Evolutionary conservation across 2,113 vertebrate species (phyloP).

Genomic region (Cololabis saira): DNA sequence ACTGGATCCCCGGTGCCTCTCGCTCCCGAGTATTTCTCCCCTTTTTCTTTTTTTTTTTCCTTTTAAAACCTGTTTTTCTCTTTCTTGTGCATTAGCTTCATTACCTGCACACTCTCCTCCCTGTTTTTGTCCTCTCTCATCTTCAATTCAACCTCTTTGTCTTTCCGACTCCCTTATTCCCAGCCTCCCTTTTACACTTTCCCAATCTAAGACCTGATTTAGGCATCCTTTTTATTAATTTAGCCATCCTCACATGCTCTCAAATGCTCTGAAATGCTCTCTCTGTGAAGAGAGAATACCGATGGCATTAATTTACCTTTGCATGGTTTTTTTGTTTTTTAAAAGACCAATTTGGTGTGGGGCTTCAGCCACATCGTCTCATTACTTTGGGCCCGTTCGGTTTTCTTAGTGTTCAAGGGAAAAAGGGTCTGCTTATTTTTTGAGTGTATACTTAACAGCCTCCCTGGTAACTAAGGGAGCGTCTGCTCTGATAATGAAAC

Average conservation of each 20-base stretch:
- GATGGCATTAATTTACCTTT: slow-evolving; percentile 39
- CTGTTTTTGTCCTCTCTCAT: slow-evolving; percentile 12
- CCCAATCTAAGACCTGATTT: slow-evolving; percentile 40
- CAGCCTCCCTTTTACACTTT: slow-evolving; percentile 21
- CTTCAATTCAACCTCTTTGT: slow-evolving; percentile 42
- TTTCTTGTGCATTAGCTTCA: slow-evolving; percentile 39
- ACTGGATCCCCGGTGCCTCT: slow-evolving; percentile 10
- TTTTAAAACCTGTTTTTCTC: neutral
- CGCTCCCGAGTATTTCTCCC: slow-evolving; percentile 16
- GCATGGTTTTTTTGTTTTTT: slow-evolving; percentile 1
- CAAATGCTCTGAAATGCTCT: neutral
- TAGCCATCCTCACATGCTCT: slow-evolving; percentile 30
- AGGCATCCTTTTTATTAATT: slow-evolving; percentile 48
- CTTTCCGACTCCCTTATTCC: slow-evolving; percentile 31
- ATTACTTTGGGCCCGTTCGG: too few relatives aligned
- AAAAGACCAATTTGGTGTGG: too few relatives aligned
- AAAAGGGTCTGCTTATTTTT: too few relatives aligned
- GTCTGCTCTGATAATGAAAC: too few relatives aligned
- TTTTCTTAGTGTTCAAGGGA: too few relatives aligned
- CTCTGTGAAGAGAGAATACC: slow-evolving; percentile 36
- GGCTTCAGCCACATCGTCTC: too few relatives aligned
- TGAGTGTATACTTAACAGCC: too few relatives aligned
- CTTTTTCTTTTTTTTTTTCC: slow-evolving; percentile 23
- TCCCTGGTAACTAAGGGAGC: too few relatives aligned
- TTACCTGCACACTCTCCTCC: slow-evolving; percentile 23